Evolutionary conservation across 1,140 invertebrate species (phyloP).

Genomic region (Panulirus ornatus): DNA sequence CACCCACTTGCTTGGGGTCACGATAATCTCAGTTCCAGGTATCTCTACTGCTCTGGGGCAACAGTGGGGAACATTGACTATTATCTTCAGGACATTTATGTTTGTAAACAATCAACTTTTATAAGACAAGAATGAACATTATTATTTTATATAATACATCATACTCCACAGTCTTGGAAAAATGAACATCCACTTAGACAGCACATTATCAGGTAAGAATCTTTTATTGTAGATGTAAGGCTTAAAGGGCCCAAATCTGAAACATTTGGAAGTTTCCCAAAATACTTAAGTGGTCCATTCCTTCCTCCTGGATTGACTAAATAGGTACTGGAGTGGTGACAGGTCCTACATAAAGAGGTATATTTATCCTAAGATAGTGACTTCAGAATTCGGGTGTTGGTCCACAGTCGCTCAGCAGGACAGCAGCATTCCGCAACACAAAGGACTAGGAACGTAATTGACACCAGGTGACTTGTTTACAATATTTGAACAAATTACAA

Average conservation of each 20-base stretch:
- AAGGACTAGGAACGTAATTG: slow-evolving; percentile 70
- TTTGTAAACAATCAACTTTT: slow-evolving; percentile 50
- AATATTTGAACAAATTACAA: slow-evolving; percentile 67
- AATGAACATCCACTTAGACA: slow-evolving; percentile 58
- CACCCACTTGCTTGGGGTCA: not conserved
- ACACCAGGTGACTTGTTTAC: slow-evolving; percentile 60
- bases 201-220: slow-evolving; percentile 58
- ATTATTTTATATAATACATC: slow-evolving; percentile 53
- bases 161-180: slow-evolving; percentile 33
- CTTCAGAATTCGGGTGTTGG: slow-evolving; percentile 66
- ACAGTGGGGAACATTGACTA: slow-evolving; percentile 25
- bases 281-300: not conserved
- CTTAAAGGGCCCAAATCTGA: slow-evolving; percentile 18
- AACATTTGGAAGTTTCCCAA: slow-evolving; percentile 35
- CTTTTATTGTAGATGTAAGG: slow-evolving; percentile 42
- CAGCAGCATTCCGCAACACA: slow-evolving; percentile 67
- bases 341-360: slow-evolving; percentile 63
- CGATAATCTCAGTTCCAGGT: slow-evolving; percentile 28
- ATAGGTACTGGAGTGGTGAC: slow-evolving; percentile 38
- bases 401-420: slow-evolving; percentile 66
- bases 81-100: slow-evolving; percentile 27
- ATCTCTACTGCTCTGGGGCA: slow-evolving; percentile 38
- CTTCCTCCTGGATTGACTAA: slow-evolving; percentile 38
- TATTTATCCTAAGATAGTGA: slow-evolving; percentile 57
- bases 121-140: slow-evolving; percentile 62